A percentile compares a stretch with the other conserved stretches of the same genome.
These are phyloP conservation scores for Loris lydekkerianus DNA, from an alignment of 2,797 vertebrate species.

Conservation along the genomic window DNA sequence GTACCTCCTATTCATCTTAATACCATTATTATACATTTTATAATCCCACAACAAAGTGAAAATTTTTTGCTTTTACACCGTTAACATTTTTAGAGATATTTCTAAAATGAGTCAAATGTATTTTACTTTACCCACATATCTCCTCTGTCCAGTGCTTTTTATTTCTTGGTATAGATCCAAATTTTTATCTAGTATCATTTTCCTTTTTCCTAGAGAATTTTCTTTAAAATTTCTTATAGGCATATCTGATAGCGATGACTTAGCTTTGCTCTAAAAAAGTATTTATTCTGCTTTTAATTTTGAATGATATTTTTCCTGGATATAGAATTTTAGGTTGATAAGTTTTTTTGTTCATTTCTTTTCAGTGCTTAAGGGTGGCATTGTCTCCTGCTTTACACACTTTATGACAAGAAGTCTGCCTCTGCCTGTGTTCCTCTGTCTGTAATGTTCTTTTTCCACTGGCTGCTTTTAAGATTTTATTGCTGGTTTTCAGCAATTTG, in stretches of 20 bases:
- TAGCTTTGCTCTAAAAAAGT: conserved; percentile 32
- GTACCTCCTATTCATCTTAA: not conserved
- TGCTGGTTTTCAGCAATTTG: not conserved
- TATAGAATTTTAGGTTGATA: conserved; percentile 52
- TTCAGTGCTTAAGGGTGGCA: not conserved
- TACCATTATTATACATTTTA: conserved; percentile 13
- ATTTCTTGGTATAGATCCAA: not conserved
- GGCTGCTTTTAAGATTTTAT: not conserved
- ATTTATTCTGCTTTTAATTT: conserved; percentile 48
- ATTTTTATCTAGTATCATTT: conserved; percentile 41
- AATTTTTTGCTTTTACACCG: conserved; percentile 11
- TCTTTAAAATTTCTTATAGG: conserved; percentile 52
- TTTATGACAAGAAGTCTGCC: conserved; percentile 2
- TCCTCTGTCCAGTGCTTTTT: conserved; percentile 17
- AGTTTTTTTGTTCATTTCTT: not conserved
- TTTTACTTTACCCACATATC: not conserved
- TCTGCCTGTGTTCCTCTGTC: not conserved
- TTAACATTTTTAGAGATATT: conserved; percentile 41
- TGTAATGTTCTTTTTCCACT: not conserved
- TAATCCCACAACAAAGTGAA: not conserved
- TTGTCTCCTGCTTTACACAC: not conserved
- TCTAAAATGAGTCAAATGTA: conserved; percentile 26
- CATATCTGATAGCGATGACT: not conserved
- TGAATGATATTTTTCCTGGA: conserved; percentile 15
- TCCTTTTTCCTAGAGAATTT: conserved; percentile 21